Base-by-base conservation (phyloP, 2,113 vertebrate species). In the Holacanthus passer region DNA sequence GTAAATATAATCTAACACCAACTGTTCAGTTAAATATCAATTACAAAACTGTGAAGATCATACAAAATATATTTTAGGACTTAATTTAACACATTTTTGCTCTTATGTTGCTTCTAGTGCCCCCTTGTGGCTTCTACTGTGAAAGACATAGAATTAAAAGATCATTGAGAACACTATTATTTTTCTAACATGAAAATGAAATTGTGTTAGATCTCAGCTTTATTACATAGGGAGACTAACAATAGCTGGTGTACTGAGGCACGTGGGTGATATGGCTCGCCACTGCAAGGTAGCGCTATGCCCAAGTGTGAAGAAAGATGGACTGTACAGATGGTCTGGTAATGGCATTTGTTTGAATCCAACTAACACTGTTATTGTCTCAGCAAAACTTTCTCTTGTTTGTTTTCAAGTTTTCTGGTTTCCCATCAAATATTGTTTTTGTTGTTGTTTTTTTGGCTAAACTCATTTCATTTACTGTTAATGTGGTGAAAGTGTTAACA, bases 221-320 rank as follows among this genome's bases (percentile, higher is more conserved):
- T 53, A 58, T 81, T 78, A 47, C 16, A 59, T 10, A n/a, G 35
- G 5, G 7, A 82, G 29, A 60, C 74, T 56, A 77, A 84, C 31
- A 86, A 68, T 77, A 67, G 71, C 22, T 48, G 6, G 19, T 79
- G 79, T 22, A 20, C 43, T 53, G 32, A 62, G 14, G 64, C 67
- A 70, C 2, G 64, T 86, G 81, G 75, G 81, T 29, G 69, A 82
- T 63, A 75, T 69, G 39, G 52, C 24, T 70, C 35, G 65, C 43
- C 55, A 71, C 43, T 53, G 71, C 27, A 66, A 72, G 24, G 60
- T 69, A 29, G 62, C 73, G 52, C 48, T 62, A 62, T 82, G 76
- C 79, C 32, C 52, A 79, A 58, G 81, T 82, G 81, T 77, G 74
- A 86, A 63, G 53, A 71, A 82, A 39, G 67, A 58, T 8, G 47